Evolutionary conservation across 2,113 vertebrate genomes (phyloP), one percentile per base, ranked within the genome.

Genomic region (Myanophis thanlyinensis): DNA sequence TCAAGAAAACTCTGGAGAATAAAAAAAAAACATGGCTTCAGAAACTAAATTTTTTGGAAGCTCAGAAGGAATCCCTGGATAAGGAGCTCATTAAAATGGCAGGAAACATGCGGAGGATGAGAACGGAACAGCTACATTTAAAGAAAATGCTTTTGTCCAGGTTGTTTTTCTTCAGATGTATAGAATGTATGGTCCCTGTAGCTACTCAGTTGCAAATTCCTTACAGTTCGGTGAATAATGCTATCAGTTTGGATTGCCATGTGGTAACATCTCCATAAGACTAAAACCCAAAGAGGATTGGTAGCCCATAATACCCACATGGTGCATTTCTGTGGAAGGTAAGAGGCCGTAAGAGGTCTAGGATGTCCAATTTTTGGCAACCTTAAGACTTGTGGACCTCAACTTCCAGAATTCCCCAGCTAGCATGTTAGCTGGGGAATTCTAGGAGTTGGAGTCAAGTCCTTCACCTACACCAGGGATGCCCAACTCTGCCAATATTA

Each of bases 41-140:
- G 92, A 98, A 97, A 89, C 97, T 99, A 92, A 94, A 97, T 52
- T 97, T 97, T 93, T 97, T 99, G 96, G 97, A 97, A 95, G 97
- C 98, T 92, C 98, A 98, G 95, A 98, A 97, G 3, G 98, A 98
- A 91, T 98, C 97, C 12, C 59, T 98, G 91, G 98, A 99, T 92
- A 98, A 98, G 92, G 98, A 98, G 94, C 98, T 98, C 59, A 93
- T 98, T 94, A 98, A 93, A 95, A 97, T 98, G 97, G 97, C 98
- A 15, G 97, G 98, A 44, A 98, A 98, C 94, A 95, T 99, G 96
- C 98, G 98, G 93, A 97, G 97, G 95, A 97, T 98, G 49, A 98
- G 97, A 87, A 98, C 98, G 0, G 98, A 99, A 93, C 98, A 98
- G 85, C 94, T 99, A 89, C 97, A 98, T 95, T 96, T 97, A 15